Evolutionary conservation across 2,888 invertebrate genomes (phyloP), one percentile per base, ranked within the genome.

Genomic region (Hydraecia micacea): DNA sequence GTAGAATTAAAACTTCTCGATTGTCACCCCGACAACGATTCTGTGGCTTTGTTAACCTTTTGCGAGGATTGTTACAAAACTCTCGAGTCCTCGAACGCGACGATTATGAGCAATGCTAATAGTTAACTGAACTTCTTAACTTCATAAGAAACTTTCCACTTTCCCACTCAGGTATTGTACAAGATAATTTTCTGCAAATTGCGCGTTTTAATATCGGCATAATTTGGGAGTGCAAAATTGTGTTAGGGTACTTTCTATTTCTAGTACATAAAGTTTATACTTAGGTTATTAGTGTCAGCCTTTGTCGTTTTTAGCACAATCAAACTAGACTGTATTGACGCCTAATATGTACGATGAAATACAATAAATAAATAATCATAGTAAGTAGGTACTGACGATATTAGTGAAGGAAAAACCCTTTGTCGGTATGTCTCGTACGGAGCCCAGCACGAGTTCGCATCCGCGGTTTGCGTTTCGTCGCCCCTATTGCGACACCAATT

Each of bases 91-190:
- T 85, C 85, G 84, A 91, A 89, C 81, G 89, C 90, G 88, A 85
- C 88, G 84, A 93, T 92, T 93, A 92, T 90, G 88, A 91, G 88
- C 88, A 88, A 89, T 90, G 90, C 88, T 92, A 88, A 90, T 89
- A 91, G 90, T 90, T 88, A 79, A 65, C 81, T 75, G 80, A 84
- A 91, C 87, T 91, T 87, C 83, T 80, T 86, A 89, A 88, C 84
- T 88, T 82, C 68, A 76, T 74, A 63, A 77, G 75, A 70, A 86
- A 87, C 80, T 89, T 88, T 82, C 66, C 83, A 88, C 88, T 89
- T 89, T 76, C 79, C 81, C 86, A 86, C 84, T 86, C 84, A 88
- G 88, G 84, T 88, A 86, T 83, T 83, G 73, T 78, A 77, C 78
- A 87, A 86, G 83, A 86, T 83, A 87, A 88, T 79, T 88, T 58